These are phyloP conservation scores for Nesometra sesokonis DNA, from an alignment of 35 echinoderm and acorn worm genomes.

Conservation along the genomic window DNA sequence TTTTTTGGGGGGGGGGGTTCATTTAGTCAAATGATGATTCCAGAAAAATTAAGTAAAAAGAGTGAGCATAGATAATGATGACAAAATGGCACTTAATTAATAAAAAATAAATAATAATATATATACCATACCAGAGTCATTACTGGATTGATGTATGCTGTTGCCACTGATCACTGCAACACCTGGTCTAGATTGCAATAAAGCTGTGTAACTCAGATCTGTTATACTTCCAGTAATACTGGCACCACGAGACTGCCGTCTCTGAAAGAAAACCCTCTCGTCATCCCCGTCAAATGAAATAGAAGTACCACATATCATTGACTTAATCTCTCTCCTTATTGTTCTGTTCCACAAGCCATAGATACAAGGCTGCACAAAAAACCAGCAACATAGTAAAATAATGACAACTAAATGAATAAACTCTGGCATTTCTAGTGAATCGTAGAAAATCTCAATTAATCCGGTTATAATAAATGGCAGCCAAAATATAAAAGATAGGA, in stretches of 20 bases:
- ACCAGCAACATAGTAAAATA: conserved; percentile 41
- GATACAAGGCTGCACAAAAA: conserved; percentile 49
- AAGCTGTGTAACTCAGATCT: conserved; percentile 38
- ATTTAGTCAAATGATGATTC: too few relatives aligned
- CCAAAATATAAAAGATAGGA: conserved; percentile 38
- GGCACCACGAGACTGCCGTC: conserved; percentile 25
- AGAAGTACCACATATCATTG: not conserved
- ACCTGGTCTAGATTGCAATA: conserved; percentile 1
- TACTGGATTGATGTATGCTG: conserved; percentile 30
- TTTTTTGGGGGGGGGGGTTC: too few relatives aligned
- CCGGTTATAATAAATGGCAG: conserved; percentile 42
- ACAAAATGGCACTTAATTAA: too few relatives aligned
- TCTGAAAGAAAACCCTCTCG: conserved; percentile 11
- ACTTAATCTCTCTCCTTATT: conserved; percentile 36
- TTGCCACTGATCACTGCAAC: conserved; percentile 8
- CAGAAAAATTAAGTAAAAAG: too few relatives aligned
- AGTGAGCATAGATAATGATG: too few relatives aligned
- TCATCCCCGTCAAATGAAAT: conserved; percentile 45
- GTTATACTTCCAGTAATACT: conserved; percentile 81
- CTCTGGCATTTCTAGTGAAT: not conserved
- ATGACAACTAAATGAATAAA: conserved; percentile 31
- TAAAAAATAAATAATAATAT: too few relatives aligned
- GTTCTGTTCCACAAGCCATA: conserved; percentile 87
- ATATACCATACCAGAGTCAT: conserved; percentile 41
- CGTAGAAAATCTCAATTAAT: conserved; percentile 44